Evolutionary conservation across 2,888 invertebrate species (phyloP).

Genomic region (Hesperia comma): DNA sequence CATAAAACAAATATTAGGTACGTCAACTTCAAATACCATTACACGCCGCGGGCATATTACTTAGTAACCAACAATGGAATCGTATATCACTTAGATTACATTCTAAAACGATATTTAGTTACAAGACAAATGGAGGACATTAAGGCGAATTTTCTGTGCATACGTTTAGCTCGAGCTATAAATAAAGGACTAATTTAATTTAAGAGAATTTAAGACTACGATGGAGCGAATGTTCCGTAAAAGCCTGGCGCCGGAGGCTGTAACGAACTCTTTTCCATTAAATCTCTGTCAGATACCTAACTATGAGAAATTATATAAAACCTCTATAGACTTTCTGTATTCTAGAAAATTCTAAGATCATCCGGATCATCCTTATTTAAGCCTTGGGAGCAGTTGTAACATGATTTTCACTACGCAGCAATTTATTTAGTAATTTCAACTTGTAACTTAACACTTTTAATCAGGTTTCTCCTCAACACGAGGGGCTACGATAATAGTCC

Average conservation of each 20-base stretch:
- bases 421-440: too few species aligned
- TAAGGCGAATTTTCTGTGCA: constrained; percentile 16
- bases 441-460: too few species aligned
- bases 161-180: constrained; percentile 17
- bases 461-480: too few species aligned
- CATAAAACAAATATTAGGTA: not conserved
- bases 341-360: not conserved
- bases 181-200: constrained; percentile 23
- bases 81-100: constrained; percentile 6
- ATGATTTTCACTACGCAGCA: too few species aligned
- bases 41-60: constrained; percentile 14
- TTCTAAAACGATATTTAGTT: constrained; percentile 20
- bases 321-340: not conserved
- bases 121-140: constrained; percentile 13
- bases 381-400: too few species aligned
- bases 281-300: constrained; percentile 11
- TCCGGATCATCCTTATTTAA: not conserved
- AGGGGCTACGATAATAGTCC: too few species aligned
- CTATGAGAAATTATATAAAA: constrained; percentile 1
- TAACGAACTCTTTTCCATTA: constrained; percentile 9
- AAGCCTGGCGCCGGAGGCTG: constrained; percentile 7
- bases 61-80: constrained; percentile 12
- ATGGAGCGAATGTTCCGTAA: constrained; percentile 9
- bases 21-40: not conserved
- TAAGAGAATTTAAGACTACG: constrained; percentile 16